Percentiles rank a stretch among this genome's conserved stretches.
Evolutionary conservation across 1,140 invertebrate genomes (phyloP).

Genomic region (Penaeus japonicus): DNA sequence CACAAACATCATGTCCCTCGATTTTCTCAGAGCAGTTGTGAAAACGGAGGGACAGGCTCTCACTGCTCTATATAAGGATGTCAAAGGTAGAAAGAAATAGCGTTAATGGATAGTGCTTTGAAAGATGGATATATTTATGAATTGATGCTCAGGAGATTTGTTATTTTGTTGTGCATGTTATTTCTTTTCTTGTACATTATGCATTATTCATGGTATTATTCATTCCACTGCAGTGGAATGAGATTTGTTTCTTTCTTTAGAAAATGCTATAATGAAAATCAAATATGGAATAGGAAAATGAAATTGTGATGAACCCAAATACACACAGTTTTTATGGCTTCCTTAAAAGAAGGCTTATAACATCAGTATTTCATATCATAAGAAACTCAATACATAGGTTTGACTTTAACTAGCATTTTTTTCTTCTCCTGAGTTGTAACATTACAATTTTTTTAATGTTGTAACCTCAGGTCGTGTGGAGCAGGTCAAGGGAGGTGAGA

Average conservation of each 20-base stretch:
- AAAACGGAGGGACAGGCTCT: constrained; percentile 67
- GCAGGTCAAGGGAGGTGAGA: not conserved
- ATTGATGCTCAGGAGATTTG: not conserved
- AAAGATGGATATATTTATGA: not conserved
- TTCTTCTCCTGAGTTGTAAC: not conserved
- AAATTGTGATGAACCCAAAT: too few relatives aligned
- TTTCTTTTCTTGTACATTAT: too few relatives aligned
- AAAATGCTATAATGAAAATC: too few relatives aligned
- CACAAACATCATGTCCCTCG: constrained; percentile 71
- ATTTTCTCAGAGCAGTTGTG: constrained; percentile 69
- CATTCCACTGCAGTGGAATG: too few relatives aligned
- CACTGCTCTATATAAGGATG: constrained; percentile 60
- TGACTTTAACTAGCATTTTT: not conserved
- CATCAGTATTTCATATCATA: too few relatives aligned
- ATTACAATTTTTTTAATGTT: not conserved
- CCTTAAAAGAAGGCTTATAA: not conserved
- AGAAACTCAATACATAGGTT: too few relatives aligned
- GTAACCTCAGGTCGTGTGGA: constrained; percentile 11
- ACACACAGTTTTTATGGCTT: too few relatives aligned
- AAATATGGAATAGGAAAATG: too few relatives aligned
- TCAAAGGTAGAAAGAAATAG: constrained; percentile 25
- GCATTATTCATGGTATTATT: too few relatives aligned
- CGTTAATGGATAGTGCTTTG: not conserved
- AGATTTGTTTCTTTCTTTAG: too few relatives aligned
- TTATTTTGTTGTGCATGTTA: not conserved